Evolutionary conservation across 2,113 vertebrate genomes (phyloP), one percentile per base, ranked within the genome.

Genomic region (Chaetodon trifascialis): DNA sequence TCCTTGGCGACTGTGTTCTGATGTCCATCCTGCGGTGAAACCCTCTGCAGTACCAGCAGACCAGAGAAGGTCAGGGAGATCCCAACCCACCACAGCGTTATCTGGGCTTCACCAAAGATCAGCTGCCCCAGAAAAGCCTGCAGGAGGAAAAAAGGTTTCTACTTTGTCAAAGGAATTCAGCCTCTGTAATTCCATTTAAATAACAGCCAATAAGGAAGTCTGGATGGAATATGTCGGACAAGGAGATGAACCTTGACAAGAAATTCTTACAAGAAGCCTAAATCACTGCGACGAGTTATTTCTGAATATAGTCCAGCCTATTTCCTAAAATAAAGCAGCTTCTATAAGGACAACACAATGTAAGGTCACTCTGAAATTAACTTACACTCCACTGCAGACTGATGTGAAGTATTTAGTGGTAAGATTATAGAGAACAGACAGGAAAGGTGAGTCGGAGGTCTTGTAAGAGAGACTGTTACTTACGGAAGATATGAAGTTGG

Each of bases 401-500:
- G 38, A 52, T 65, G 46, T 21, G 34, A 81, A 30, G 38, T 49
- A 70, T 38, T 69, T 42, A 4, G 16, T 16, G 59, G 21, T 6
- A 17, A 14, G 8, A 54, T 9, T n/a, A 10, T 11, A 34, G 15
- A n/a, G 7, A 14, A 11, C 14, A 25, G 25, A 52, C 36, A 11
- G 38, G 6, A 44, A 8, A 44, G 9, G 11, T 4, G 23, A 23
- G 42, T 7, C n/a, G 36, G 14, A 56, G 44, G 17, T 47, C 9
- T 1, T 30, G 25, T 10, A 9, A 64, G 51, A 21, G 23, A 77
- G 7, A 2, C 64, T 7, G 56, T 5, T 80, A 96, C 97, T 97
- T 86, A 98, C 97, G 0, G 98, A 99, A 79, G 87, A 97, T 90
- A 99, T 93, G 94, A 97, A 97, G 92, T 98, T 99, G 89, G 97